Percentiles rank a stretch among this genome's conserved stretches.
Conservation (phyloP, 2,113 vertebrate genomes). For the Coracopsis vasa region DNA sequence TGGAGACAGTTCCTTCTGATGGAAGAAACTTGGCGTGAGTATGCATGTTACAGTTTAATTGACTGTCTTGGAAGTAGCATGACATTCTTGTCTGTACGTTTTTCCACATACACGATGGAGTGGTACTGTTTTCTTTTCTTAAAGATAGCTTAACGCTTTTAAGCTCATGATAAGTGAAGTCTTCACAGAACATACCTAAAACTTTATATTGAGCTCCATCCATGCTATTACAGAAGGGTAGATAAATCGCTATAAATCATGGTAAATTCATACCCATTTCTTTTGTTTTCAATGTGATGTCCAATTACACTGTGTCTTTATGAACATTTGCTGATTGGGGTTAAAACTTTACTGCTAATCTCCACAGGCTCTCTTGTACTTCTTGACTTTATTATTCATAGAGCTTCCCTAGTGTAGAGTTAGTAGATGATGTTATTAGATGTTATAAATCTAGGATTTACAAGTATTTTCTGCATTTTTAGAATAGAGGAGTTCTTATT, state of each 20-base stretch:
- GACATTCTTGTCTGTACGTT: not conserved
- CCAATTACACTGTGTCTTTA: not conserved
- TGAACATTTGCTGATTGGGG: not conserved
- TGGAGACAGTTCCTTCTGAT: not conserved
- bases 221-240: not conserved
- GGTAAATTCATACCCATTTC: not conserved
- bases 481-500: not conserved
- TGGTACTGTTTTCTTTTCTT: not conserved
- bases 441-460: not conserved
- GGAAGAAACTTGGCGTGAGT: not conserved
- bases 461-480: not conserved
- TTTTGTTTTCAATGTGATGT: not conserved
- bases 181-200: not conserved
- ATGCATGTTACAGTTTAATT: not conserved
- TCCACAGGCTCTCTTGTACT: not conserved
- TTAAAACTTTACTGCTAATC: not conserved
- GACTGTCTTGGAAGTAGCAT: not conserved
- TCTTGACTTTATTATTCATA: not conserved
- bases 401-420: not conserved
- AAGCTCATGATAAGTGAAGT: not conserved
- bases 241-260: not conserved
- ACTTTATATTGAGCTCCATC: not conserved
- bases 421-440: not conserved
- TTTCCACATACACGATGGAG: not conserved
- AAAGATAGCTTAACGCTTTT: not conserved